Percentiles rank a stretch among this genome's conserved stretches.
These are phyloP conservation scores for Hippopotamus amphibius DNA, from an alignment of 2,113 vertebrate genomes.

Conservation along the genomic window DNA sequence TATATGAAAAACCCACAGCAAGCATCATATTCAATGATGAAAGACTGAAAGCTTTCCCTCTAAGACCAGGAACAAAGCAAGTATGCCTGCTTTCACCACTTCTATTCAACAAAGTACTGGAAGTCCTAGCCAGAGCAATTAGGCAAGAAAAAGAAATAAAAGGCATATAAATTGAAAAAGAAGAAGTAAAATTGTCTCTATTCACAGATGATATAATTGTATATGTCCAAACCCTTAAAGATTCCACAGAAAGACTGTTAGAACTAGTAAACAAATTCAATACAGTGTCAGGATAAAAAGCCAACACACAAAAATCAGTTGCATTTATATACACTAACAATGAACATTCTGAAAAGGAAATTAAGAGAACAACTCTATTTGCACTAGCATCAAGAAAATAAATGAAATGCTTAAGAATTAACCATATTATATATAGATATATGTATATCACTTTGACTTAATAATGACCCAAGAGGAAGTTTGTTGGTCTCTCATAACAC, in stretches of 20 bases:
- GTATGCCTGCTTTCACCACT: neutral
- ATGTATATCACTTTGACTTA: constrained; percentile 52
- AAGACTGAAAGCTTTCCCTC: neutral
- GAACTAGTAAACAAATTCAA: neutral
- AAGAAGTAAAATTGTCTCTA: neutral
- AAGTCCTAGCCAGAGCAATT: neutral
- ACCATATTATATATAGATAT: neutral
- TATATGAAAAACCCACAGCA: neutral
- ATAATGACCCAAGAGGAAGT: constrained; percentile 63
- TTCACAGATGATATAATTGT: neutral
- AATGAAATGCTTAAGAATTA: neutral
- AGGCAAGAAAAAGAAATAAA: neutral
- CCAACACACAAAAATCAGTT: neutral
- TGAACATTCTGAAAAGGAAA: neutral
- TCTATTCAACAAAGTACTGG: too few species aligned
- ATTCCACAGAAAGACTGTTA: neutral
- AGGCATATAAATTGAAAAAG: neutral
- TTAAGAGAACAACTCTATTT: neutral
- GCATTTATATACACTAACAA: neutral
- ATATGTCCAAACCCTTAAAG: neutral
- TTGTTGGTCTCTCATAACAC: constrained; percentile 10
- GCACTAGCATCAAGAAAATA: neutral
- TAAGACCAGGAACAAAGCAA: neutral
- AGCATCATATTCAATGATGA: neutral
- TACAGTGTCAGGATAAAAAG: neutral